These are phyloP conservation scores for Mamestra brassicae DNA, from an alignment of 2,888 invertebrate genomes.

Conservation along the genomic window DNA sequence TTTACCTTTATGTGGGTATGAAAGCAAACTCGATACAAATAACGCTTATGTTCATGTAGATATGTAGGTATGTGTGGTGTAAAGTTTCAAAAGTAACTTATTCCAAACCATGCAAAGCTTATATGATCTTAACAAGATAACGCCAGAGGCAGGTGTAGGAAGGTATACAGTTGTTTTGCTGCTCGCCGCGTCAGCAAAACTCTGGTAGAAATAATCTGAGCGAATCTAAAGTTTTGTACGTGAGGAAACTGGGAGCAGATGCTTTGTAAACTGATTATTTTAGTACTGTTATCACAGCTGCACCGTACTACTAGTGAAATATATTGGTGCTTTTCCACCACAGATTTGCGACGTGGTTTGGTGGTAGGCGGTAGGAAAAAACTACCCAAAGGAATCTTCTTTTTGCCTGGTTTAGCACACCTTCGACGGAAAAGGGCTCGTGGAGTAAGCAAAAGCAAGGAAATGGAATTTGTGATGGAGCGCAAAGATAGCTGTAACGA, in stretches of 20 bases:
- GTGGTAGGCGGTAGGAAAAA: not conserved
- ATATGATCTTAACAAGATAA: slow-evolving; percentile 39
- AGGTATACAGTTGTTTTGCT: slow-evolving; percentile 4
- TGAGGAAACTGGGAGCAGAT: slow-evolving; percentile 35
- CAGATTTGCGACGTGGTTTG: not conserved
- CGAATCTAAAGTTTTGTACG: slow-evolving; percentile 41
- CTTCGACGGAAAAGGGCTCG: no score
- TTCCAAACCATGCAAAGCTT: slow-evolving; percentile 34
- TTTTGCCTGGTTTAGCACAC: no score
- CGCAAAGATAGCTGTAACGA: no score
- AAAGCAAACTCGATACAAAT: not conserved
- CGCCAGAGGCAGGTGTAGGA: slow-evolving; percentile 20
- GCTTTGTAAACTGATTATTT: slow-evolving; percentile 39
- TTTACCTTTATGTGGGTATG: not conserved
- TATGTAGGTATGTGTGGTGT: not conserved
- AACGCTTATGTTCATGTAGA: not conserved
- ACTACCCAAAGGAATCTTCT: no score
- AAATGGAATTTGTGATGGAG: no score
- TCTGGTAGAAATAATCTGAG: slow-evolving; percentile 41
- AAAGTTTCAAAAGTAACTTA: slow-evolving; percentile 28
- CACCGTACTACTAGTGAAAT: not conserved
- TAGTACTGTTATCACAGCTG: slow-evolving; percentile 19
- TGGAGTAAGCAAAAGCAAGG: no score
- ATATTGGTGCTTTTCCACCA: not conserved
- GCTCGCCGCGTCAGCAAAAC: slow-evolving; percentile 35